Percentiles rank a stretch among this genome's conserved stretches.
phyloP scores from a whole-genome alignment of 2,888 invertebrate genomes.

The Congeria kusceri region DNA sequence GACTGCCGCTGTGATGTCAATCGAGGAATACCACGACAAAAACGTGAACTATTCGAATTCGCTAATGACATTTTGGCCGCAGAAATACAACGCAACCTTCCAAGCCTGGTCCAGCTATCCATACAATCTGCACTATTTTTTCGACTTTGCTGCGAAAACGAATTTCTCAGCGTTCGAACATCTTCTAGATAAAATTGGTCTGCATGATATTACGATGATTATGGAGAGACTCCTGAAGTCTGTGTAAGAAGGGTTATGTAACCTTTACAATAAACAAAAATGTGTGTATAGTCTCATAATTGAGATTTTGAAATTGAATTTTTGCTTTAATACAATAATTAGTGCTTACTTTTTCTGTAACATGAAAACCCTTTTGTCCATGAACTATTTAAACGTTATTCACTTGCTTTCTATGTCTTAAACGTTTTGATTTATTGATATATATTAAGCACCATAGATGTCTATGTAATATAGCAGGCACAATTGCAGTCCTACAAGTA shows the following conservation, averaged over 20 bases:
- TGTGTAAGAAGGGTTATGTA: slow-evolving; percentile 61
- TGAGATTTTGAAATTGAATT: too few species aligned
- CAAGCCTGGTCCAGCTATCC: slow-evolving; percentile 72
- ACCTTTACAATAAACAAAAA: too few species aligned
- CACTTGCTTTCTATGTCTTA: too few species aligned
- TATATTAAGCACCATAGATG: neutral
- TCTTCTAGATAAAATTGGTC: slow-evolving; percentile 66
- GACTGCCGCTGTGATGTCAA: slow-evolving; percentile 51
- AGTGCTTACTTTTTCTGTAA: too few species aligned
- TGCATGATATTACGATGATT: slow-evolving; percentile 63
- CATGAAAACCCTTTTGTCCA: too few species aligned
- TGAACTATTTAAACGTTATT: too few species aligned
- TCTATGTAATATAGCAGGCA: neutral
- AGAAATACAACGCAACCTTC: slow-evolving; percentile 70
- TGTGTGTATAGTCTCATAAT: too few species aligned
- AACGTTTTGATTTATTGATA: too few species aligned
- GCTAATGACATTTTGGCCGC: slow-evolving; percentile 80
- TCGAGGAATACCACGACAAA: slow-evolving; percentile 71
- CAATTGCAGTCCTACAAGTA: neutral
- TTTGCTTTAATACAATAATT: too few species aligned
- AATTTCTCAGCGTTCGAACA: slow-evolving; percentile 68
- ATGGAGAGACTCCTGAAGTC: slow-evolving; percentile 65
- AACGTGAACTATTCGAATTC: slow-evolving; percentile 74
- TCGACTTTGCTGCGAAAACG: slow-evolving; percentile 59
- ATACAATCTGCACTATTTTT: slow-evolving; percentile 67